Evolutionary conservation across 2,888 invertebrate genomes (phyloP).

Genomic region (Sinotaia quadrata): DNA sequence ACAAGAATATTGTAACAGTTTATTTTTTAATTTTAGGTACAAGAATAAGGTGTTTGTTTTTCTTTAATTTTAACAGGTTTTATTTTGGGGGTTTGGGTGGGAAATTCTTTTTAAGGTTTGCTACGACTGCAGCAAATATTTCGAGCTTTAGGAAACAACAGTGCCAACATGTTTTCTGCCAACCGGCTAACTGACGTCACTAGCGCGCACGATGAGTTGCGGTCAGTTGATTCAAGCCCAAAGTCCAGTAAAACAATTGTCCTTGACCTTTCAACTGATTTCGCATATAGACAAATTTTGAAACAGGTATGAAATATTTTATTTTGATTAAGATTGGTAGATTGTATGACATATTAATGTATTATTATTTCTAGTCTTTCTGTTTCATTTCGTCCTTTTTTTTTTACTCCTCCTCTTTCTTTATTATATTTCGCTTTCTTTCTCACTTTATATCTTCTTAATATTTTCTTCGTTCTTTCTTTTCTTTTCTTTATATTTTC

Average conservation of each 20-base stretch:
- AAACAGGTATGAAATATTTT: conserved; percentile 50
- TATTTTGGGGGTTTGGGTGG: too few species aligned
- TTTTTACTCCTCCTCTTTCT: background rate
- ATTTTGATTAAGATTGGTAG: too few species aligned
- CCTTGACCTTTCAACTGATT: conserved; percentile 59
- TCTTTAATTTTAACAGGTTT: too few species aligned
- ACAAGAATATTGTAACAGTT: too few species aligned
- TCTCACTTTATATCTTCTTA: background rate
- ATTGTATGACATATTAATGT: background rate
- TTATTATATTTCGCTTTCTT: background rate
- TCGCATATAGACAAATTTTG: conserved; percentile 53
- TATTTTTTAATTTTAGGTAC: too few species aligned
- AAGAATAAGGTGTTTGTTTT: too few species aligned
- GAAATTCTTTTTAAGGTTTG: conserved; percentile 33
- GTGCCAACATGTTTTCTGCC: conserved; percentile 40
- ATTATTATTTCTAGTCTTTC: background rate
- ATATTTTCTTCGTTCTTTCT: background rate
- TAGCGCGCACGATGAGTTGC: conserved; percentile 58
- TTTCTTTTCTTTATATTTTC: background rate
- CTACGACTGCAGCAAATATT: conserved; percentile 40
- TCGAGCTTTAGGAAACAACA: conserved; percentile 36
- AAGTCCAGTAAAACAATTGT: conserved; percentile 54
- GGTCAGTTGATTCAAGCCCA: conserved; percentile 46
- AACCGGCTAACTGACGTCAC: conserved; percentile 39
- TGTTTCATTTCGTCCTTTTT: background rate